Percentiles rank a stretch among this genome's conserved stretches.
Conservation (phyloP, 2,888 invertebrate genomes). For the Tiliacea citrago region DNA sequence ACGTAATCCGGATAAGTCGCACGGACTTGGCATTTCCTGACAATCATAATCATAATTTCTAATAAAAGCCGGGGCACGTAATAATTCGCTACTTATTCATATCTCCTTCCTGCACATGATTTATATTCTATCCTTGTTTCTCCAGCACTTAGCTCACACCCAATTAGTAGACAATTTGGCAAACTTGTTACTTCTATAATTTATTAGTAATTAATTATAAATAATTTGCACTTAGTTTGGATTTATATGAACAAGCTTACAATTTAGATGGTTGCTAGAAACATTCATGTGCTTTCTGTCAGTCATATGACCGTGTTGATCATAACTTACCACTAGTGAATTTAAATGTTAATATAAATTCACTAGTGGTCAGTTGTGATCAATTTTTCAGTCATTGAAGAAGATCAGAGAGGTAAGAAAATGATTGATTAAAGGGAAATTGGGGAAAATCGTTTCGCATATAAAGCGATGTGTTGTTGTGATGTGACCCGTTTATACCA, state of each 20-base stretch:
- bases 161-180: slow-evolving; percentile 56
- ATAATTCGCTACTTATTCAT: slow-evolving; percentile 29
- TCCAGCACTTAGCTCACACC: slow-evolving; percentile 38
- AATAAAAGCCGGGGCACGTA: slow-evolving; percentile 25
- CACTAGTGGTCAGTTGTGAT: too few relatives aligned
- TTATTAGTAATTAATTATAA: slow-evolving; percentile 55
- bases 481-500: too few relatives aligned
- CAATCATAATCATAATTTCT: slow-evolving; percentile 37
- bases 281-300: not conserved
- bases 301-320: too few relatives aligned
- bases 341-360: too few relatives aligned
- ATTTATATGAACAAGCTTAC: slow-evolving; percentile 16
- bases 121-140: slow-evolving; percentile 36
- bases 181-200: slow-evolving; percentile 44
- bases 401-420: not conserved
- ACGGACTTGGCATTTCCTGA: slow-evolving; percentile 41
- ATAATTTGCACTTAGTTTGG: slow-evolving; percentile 32
- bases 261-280: not conserved
- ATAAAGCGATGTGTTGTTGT: too few relatives aligned
- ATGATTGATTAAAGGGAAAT: not conserved
- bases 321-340: too few relatives aligned
- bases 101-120: slow-evolving; percentile 44
- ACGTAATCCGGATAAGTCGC: slow-evolving; percentile 24
- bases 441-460: too few relatives aligned
- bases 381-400: too few relatives aligned